Evolutionary conservation across 2,113 vertebrate species (phyloP).

Genomic region (Hiodon alosoides): DNA sequence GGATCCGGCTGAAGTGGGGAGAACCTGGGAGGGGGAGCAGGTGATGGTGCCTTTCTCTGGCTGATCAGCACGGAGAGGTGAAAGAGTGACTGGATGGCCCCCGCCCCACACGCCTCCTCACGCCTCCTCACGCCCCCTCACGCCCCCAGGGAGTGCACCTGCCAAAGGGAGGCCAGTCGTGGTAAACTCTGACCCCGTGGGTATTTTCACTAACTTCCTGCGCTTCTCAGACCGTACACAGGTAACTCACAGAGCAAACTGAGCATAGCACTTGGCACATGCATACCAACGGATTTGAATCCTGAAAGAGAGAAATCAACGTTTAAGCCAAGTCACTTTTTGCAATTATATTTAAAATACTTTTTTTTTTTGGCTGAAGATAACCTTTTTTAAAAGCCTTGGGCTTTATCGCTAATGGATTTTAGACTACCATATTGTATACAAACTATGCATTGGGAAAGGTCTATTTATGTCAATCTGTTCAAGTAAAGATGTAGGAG

Average conservation of each 20-base stretch:
- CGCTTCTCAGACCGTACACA: constrained; percentile 36
- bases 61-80: constrained; percentile 72
- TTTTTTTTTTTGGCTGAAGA: background rate
- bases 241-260: constrained; percentile 27
- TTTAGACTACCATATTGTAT: background rate
- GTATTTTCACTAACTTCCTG: constrained; percentile 43
- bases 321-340: background rate
- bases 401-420: background rate
- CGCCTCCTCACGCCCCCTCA: constrained; percentile 55
- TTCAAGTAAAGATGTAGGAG: constrained; percentile 33
- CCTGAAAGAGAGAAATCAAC: no score
- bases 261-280: no score
- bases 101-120: constrained; percentile 49
- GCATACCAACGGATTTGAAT: no score
- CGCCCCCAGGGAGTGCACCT: constrained; percentile 65
- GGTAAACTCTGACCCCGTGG: constrained; percentile 61
- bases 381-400: background rate
- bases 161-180: constrained; percentile 55
- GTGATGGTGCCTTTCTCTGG: constrained; percentile 66
- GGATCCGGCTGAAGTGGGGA: constrained; percentile 31
- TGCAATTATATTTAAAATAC: background rate
- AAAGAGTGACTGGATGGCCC: constrained; percentile 42
- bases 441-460: background rate
- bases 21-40: constrained; percentile 59
- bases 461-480: background rate